A percentile compares a stretch with the other conserved stretches of the same genome.
phyloP scores from a whole-genome alignment of 2,113 vertebrate species.

The Lipophrys pholis region DNA sequence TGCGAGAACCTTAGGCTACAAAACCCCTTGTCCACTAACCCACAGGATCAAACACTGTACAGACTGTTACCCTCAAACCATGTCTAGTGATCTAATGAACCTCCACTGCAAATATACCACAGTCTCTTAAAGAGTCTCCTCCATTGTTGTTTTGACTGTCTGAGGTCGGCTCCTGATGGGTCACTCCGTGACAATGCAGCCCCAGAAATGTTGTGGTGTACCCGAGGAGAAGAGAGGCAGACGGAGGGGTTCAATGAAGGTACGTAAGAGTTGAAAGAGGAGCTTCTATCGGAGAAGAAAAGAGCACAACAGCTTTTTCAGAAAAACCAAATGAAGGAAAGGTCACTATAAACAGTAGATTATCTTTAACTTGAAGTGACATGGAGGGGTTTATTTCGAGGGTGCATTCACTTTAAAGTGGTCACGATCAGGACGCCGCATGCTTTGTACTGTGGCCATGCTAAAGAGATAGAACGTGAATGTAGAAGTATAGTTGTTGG shows the following conservation, averaged over 20 bases:
- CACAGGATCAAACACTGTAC: not conserved
- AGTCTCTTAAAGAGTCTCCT: conserved; percentile 36
- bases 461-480: too few relatives aligned
- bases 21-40: conserved; percentile 19
- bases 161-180: conserved; percentile 59
- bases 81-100: conserved; percentile 18
- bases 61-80: conserved; percentile 19
- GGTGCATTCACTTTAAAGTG: not conserved
- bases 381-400: conserved; percentile 2
- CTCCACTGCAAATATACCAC: conserved; percentile 5
- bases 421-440: too few relatives aligned
- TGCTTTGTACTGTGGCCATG: too few relatives aligned
- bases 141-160: conserved; percentile 55
- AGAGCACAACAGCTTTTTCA: too few relatives aligned
- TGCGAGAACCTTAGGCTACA: conserved; percentile 10
- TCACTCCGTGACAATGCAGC: conserved; percentile 63
- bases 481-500: too few relatives aligned
- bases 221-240: conserved; percentile 33
- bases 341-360: not conserved
- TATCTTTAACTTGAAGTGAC: conserved; percentile 1
- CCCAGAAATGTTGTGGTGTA: conserved; percentile 62
- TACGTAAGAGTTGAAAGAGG: conserved; percentile 33
- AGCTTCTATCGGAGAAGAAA: conserved; percentile 29
- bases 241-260: conserved; percentile 36
- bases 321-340: not conserved